Base-by-base conservation (phyloP, 2,113 vertebrate genomes). In the Neodontobutis hainanensis region DNA sequence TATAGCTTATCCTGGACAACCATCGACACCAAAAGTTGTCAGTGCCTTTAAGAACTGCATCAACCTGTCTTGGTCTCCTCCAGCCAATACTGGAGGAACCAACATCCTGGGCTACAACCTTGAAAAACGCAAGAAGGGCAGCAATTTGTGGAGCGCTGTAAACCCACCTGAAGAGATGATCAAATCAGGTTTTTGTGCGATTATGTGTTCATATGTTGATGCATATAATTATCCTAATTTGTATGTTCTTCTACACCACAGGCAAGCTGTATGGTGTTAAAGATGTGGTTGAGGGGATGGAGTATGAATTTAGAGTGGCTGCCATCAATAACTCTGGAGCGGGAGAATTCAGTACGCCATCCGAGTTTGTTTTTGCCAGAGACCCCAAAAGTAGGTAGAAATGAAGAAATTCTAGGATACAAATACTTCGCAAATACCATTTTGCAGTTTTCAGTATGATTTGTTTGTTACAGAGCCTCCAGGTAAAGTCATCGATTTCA, bases 81-180 rank as follows among this genome's bases (percentile, higher is more conserved):
- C 96, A 1, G 5, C 42, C 9, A 89, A 92, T 68, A 92, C 91
- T 0, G 94, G 95, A 47, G 91, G 91, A 6, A 91, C 93, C 52
- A 89, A 46, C 47, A 93, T 97, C 74, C 63, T 93, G 55, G 95
- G 96, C 36, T 98, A 96, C 72, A 77, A 93, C 0, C 4, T 96
- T 34, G 96, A 98, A 68, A 98, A 95, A 69, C 92, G 95, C 75
- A 96, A 95, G 88, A 95, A 92, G 61, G 95, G 95, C 1, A 95
- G 94, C 75, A 89, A 84, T 42, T 68, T 89, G 35, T 98, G 96
- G 97, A 81, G 80, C 7, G 78, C 80, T 2, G 93, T 95, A 74
- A 86, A 92, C 75, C 80, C 78, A 58, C 89, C 74, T 3, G 88
- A 87, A 0, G 47, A 87, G n/a, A 93, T 92, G 0, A 58, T 94